Base-by-base conservation (phyloP, 2,797 vertebrate species). In the Botia almorhae region DNA sequence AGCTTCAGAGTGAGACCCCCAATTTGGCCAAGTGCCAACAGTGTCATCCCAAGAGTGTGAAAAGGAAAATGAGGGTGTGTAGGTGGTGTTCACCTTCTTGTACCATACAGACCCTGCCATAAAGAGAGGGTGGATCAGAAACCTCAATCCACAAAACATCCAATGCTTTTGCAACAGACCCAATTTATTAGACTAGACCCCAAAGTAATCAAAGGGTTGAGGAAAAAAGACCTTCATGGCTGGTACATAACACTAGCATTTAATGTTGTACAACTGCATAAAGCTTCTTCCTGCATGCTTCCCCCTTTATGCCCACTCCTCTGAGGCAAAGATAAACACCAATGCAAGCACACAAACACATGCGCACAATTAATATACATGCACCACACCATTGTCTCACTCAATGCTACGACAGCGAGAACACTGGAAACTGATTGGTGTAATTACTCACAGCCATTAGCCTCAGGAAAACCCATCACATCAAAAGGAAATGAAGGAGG, bases 381-480 rank as follows among this genome's bases (percentile, higher is more conserved):
- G 21, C 48, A 13, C 19, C 63, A 46, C 53, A 26, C 7, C 21
- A 61, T 64, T 26, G 4, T 39, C 64, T 74, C 21, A 50, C n/a
- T 78, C 29, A 16, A 21, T 23, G 16, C 36, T 48, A 64, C 43
- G 39, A 43, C 46, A 72, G 61, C 17, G 60, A 67, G 53, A 83
- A 78, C 65, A 81, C 56, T 76, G 84, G 78, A 73, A 82, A 80
- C 68, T 4, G 72, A 90, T 92, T 92, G 85, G 88, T 88, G 87
- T 91, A 92, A 93, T 92, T 94, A 92, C 93, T 94, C 90, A 92
- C 89, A 76, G 87, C 92, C 89, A 92, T 93, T 93, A 94, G 89
- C 88, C 87, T 84, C 82, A 82, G 83, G 85, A 87, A 82, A 85
- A 84, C 83, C 33, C 51, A 81, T 83, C 29, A 69, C 55, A 80